A percentile compares a stretch with the other conserved stretches of the same genome.
phyloP scores from a whole-genome alignment of 2,888 invertebrate genomes.

The Acanthopleura granulata region DNA sequence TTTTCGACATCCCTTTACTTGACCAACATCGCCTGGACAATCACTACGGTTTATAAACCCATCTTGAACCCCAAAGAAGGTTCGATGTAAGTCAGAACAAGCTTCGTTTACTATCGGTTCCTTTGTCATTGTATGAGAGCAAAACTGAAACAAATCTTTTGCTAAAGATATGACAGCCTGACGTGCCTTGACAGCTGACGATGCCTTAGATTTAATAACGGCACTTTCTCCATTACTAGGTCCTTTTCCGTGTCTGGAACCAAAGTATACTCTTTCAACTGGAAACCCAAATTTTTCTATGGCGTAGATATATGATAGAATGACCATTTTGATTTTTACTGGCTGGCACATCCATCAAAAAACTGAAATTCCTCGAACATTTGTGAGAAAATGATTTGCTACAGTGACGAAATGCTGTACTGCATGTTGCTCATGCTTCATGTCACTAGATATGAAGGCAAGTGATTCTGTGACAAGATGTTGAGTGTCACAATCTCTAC shows the following conservation, averaged over 20 bases:
- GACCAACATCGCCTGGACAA: background rate
- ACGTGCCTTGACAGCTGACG: background rate
- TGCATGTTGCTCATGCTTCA: too few species aligned
- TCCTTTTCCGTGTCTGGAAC: constrained; percentile 1
- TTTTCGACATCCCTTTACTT: background rate
- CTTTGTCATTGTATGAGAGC: background rate
- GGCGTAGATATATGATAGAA: background rate
- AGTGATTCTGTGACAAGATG: too few species aligned
- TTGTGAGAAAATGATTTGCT: background rate
- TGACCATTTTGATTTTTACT: background rate
- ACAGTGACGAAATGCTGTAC: background rate
- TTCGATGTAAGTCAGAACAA: background rate
- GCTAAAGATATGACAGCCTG: background rate
- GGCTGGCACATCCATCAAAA: background rate
- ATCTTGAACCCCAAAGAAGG: background rate
- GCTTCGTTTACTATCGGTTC: background rate
- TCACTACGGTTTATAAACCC: background rate
- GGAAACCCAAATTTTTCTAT: background rate
- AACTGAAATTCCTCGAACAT: background rate
- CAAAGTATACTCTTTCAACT: background rate
- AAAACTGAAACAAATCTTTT: background rate
- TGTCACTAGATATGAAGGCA: too few species aligned
- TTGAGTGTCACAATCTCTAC: too few species aligned
- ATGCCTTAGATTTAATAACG: background rate
- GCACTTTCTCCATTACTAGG: background rate